Evolutionary conservation across 2,113 vertebrate genomes (phyloP), one percentile per base, ranked within the genome.

Genomic region (Hyla sarda): DNA sequence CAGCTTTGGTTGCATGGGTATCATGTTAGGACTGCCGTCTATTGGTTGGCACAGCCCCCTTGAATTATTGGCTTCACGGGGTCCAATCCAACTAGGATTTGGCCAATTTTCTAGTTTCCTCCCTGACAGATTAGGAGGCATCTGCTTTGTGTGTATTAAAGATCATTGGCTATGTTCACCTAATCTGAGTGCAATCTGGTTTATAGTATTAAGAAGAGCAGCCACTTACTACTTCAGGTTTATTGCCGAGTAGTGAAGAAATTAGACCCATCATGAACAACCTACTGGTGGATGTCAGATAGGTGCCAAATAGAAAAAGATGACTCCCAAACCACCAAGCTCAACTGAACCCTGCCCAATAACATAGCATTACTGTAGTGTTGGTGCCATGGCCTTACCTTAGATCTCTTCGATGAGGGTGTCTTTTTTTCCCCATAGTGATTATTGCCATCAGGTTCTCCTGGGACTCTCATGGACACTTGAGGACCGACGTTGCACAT

Each of bases 401-500:
- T 93, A 48, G 91, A 71, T 89, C 93, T 92, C 74, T 89, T 91
- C 4, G 86, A 85, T n/a, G 67, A 67, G 23, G 87, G 54, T 4
- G 56, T 28, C 25, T 34, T 41, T 19, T 73, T 1, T 60, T 28
- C 17, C 0, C 10, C 45, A 28, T 72, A 2, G 1, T 52, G 41
- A 21, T 65, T 67, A 0, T 4, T 10, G 8, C 19, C 37, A 5
- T 52, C 72, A n/a, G 25, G 45, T 62, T 67, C 82, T 16, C 34
- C 82, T 13, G 86, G 72, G 0, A 78, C 34, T 41, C 19, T 60
- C 32, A 11, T 71, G 34, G 65, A 60, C 16, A 62, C 77, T 62
- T 90, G 92, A 50, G 88, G 76, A 19, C 91, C 90, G 65, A 93
- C 92, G 23, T 86, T 91, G 82, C 93, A 93, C 89, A 91, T 93